Evolutionary conservation across 2,888 invertebrate species (phyloP), one percentile per base, ranked within the genome.

Genomic region (Imbricaverruca yamaguchii): DNA sequence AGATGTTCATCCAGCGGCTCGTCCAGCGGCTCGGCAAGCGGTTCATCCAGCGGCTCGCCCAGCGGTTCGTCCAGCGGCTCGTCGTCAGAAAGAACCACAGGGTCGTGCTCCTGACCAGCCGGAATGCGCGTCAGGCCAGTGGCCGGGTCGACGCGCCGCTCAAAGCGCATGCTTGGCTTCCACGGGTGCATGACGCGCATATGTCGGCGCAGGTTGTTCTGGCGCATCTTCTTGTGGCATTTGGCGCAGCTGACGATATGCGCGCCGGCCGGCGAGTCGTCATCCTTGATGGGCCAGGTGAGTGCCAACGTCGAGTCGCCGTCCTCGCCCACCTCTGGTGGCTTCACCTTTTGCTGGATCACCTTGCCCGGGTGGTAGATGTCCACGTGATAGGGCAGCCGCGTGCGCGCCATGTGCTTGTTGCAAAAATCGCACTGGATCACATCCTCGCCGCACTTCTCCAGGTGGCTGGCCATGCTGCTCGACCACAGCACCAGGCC

Each of bases 391-490:
- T 57, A 59, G 57, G 79, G 79, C 79, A 79, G 79, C 12, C 79
- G 79, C 13, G 79, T 79, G 79, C 79, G 79, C 57, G 79, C 79
- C 79, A 79, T 79, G 57, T 79, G 79, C 57, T 79, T 79, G 79
- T 79, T 79, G 57, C 79, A 79, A 25, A 79, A 79, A 25, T 79
- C 79, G 57, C 79, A 79, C 79, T 79, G 79, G 56, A 79, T 59
- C 8, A 79, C 79, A 57, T 79, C 79, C 57, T 79, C 79, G 25
- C 79, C 79, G 56, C 79, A 79, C 57, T 79, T 79, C 79, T 79
- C 79, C 79, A 79, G 18, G 79, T 79, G 79, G 23, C 79, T 59
- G 57, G 57, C 57, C 79, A 79, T 79, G 79, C 79, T 79, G 57
- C 57, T 57, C 23, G 79, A 79, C 79, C 79, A 79, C 23, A 79